phyloP scores from a whole-genome alignment of 2,113 vertebrate genomes.

The Thinocorus orbignyianus region DNA sequence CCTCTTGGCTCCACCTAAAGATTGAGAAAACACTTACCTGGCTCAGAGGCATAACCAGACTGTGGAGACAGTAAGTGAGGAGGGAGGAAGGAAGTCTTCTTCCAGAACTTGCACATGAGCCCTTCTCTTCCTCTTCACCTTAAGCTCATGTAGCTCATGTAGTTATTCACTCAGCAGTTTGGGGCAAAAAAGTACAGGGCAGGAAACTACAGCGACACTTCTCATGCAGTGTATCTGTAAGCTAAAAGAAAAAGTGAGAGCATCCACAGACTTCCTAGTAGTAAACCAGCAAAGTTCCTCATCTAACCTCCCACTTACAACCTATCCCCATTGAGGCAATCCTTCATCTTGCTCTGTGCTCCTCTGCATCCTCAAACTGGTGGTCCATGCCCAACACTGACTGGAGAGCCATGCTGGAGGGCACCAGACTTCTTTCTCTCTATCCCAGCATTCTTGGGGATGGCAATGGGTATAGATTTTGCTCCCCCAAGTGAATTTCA shows the following conservation, averaged over 20 bases:
- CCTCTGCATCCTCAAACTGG: background rate
- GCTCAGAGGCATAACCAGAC: background rate
- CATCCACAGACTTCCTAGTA: background rate
- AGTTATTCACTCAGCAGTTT: background rate
- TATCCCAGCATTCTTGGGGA: background rate
- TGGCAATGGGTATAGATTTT: background rate
- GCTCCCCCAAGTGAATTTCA: background rate
- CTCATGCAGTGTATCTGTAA: background rate
- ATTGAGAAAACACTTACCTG: background rate
- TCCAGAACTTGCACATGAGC: background rate
- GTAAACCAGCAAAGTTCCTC: background rate
- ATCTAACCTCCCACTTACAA: background rate
- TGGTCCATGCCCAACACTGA: accelerated
- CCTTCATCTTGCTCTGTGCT: background rate
- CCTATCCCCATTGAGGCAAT: accelerated
- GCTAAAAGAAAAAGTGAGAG: background rate
- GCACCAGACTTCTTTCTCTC: background rate
- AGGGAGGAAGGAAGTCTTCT: background rate
- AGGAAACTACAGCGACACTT: background rate
- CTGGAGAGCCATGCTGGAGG: background rate
- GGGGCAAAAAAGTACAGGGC: background rate
- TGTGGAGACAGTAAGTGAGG: background rate
- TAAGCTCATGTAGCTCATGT: background rate
- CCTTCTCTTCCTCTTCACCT: background rate
- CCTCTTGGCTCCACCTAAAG: background rate